Base-by-base conservation (phyloP, 2,888 invertebrate genomes). In the Nycteola revayana region DNA sequence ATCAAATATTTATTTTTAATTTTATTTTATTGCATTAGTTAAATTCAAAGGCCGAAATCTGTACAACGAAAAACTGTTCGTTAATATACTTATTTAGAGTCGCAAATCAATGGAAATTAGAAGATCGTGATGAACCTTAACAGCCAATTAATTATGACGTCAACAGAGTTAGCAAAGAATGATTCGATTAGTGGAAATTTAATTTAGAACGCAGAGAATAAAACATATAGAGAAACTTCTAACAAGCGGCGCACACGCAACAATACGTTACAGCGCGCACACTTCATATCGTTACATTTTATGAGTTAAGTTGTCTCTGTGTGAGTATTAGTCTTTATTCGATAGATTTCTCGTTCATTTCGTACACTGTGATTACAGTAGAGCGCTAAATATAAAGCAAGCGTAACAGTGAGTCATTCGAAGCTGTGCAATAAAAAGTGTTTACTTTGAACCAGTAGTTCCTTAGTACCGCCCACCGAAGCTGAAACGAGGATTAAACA, bases 381-480 rank as follows among this genome's bases (percentile, higher is more conserved):
- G 72, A 69, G 62, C 66, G 74, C 79, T 82, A 80, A 82, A 76
- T 75, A 71, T 76, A 79, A 74, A 78, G 74, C 78, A 75, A 81
- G 75, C 77, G 68, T 55, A 62, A 74, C 63, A 69, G 62, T 82
- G 79, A 83, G 58, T 82, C 82, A 81, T 69, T 55, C 51, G 40
- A 80, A 75, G 79, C 79, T 55, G 68, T 78, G 80, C 75, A 75
- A 68, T 76, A 81, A 80, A 79, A 75, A 75, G 61, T 76, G 75
- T 87, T 87, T 88, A 88, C 88, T 85, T 86, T 78, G 60, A 57
- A 77, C 55, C 66, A 71, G 79, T 74, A 69, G 73, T 74, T 73
- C 67, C 67, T 78, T 82, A 88, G 78, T 73, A 87, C 78, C 88
- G 88, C 67, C 88, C 88, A 81, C 88, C 82, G 72, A 81, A 86